phyloP scores from a whole-genome alignment of 2,888 invertebrate species.

The Mongoloraphidia duomilia region DNA sequence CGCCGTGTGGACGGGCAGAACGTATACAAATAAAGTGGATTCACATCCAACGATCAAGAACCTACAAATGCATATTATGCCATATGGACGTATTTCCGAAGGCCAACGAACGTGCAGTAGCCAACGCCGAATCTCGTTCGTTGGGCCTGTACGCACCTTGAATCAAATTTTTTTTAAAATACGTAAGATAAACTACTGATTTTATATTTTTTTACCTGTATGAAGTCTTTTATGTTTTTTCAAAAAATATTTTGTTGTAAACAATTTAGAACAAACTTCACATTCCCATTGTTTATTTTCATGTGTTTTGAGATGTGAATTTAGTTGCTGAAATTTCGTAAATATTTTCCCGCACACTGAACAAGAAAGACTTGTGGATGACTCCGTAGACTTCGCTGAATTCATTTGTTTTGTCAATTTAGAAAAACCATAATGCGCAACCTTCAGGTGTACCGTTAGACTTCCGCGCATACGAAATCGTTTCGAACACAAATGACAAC shows the following conservation, averaged over 20 bases:
- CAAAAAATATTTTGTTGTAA: conserved; percentile 78
- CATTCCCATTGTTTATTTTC: conserved; percentile 77
- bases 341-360: conserved; percentile 3
- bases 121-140: no score
- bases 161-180: no score
- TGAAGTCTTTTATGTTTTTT: conserved; percentile 80
- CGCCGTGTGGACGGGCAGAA: no score
- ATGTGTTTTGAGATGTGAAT: conserved; percentile 24
- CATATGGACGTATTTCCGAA: no score
- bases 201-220: conserved; percentile 42
- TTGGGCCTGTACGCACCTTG: no score
- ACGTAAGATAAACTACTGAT: background rate
- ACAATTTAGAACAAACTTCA: conserved; percentile 68
- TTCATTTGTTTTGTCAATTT: conserved; percentile 7
- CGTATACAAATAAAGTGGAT: no score
- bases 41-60: no score
- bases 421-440: conserved; percentile 54
- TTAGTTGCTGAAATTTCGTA: conserved; percentile 3
- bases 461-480: conserved; percentile 71
- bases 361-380: conserved; percentile 17
- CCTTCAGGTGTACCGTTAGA: conserved; percentile 65
- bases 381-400: conserved; percentile 21
- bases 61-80: no score
- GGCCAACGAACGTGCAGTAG: no score
- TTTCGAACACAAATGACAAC: conserved; percentile 66